Evolutionary conservation across 2,113 vertebrate species (phyloP).

Genomic region (Pelobates fuscus): DNA sequence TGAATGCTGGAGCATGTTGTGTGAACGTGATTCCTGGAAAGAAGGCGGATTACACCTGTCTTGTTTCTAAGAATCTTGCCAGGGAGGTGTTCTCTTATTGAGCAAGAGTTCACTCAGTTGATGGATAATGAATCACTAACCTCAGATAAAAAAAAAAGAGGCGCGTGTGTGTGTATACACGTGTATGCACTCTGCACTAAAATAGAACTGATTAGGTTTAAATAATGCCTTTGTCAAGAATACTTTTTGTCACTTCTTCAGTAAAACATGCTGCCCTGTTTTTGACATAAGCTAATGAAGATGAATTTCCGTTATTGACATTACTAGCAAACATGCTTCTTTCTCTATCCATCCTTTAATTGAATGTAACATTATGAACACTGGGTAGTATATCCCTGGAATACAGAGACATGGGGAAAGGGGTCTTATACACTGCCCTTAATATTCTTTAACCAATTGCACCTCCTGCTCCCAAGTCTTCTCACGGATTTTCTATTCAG

Average conservation of each 20-base stretch:
- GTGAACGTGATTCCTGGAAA: constrained; percentile 31
- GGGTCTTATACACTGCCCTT: constrained; percentile 35
- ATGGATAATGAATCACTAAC: constrained; percentile 28
- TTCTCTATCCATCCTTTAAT: constrained; percentile 50
- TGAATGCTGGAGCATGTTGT: constrained; percentile 1
- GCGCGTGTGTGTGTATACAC: too few species aligned
- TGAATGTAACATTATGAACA: constrained; percentile 58
- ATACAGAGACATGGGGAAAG: constrained; percentile 17
- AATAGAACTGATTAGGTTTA: constrained; percentile 9
- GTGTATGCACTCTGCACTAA: neutral
- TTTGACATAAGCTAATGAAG: neutral
- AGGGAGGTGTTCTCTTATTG: constrained; percentile 38
- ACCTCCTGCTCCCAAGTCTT: constrained; percentile 75
- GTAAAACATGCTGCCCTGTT: neutral
- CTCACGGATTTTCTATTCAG: constrained; percentile 86
- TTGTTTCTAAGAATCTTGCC: constrained; percentile 42
- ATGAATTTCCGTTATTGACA: neutral
- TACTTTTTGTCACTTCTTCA: too few species aligned
- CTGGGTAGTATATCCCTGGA: constrained; percentile 60
- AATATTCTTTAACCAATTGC: constrained; percentile 64
- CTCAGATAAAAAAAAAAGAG: constrained; percentile 21
- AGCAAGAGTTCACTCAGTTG: constrained; percentile 27
- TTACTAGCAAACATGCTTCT: neutral
- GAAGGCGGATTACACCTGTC: constrained; percentile 38
- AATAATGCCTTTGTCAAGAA: constrained; percentile 1